A percentile compares a stretch with the other conserved stretches of the same genome.
Evolutionary conservation across 2,888 invertebrate genomes (phyloP).

Genomic region (Nemoura dubitans): DNA sequence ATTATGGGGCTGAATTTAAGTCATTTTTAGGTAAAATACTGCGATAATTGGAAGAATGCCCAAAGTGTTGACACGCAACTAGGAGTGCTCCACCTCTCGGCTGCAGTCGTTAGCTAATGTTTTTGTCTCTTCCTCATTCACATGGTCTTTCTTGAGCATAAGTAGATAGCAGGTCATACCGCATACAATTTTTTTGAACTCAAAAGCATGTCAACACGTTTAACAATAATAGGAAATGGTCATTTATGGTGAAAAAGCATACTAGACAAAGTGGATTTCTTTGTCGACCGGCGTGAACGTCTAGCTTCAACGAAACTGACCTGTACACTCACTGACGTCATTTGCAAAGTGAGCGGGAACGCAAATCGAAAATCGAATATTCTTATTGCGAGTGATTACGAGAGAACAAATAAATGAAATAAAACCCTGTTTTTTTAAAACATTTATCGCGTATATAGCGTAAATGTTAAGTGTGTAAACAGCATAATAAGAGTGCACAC

Average conservation of each 20-base stretch:
- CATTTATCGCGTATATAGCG: neutral
- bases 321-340: neutral
- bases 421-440: neutral
- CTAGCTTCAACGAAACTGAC: neutral
- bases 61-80: too few species aligned
- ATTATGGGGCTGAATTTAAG: too few species aligned
- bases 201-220: too few species aligned
- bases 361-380: neutral
- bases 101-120: too few species aligned
- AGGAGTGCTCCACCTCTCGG: too few species aligned
- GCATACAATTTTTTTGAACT: too few species aligned
- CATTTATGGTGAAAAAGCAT: neutral
- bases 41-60: too few species aligned
- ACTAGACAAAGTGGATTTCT: neutral
- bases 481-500: neutral
- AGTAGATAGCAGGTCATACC: too few species aligned
- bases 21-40: too few species aligned
- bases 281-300: neutral
- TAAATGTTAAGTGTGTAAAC: neutral
- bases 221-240: too few species aligned
- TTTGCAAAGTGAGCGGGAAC: neutral
- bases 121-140: too few species aligned
- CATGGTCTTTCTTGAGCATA: too few species aligned
- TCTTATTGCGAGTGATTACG: neutral
- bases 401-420: neutral